Percentiles rank a stretch among this genome's conserved stretches.
Conservation (phyloP, 2,797 vertebrate species). For the Neopelma chrysocephalum region DNA sequence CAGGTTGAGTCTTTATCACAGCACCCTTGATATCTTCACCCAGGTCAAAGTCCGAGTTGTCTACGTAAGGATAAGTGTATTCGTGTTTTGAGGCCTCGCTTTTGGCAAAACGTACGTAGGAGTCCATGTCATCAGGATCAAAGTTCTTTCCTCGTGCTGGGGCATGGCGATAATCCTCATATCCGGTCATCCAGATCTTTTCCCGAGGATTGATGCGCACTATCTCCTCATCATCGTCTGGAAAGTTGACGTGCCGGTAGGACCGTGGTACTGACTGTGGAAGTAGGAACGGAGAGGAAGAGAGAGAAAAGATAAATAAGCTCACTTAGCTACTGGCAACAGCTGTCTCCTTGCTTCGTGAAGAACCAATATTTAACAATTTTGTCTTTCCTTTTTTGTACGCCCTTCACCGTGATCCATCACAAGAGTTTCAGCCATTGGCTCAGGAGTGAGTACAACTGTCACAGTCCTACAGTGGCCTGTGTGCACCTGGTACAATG, state of each 20-base stretch:
- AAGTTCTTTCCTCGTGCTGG: constrained; percentile 85
- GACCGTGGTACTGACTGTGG: constrained; percentile 82
- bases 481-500: rapidly evolving
- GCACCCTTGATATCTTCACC: constrained; percentile 82
- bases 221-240: constrained; percentile 92
- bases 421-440: neutral
- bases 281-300: neutral
- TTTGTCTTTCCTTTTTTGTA: neutral
- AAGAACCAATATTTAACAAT: neutral
- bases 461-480: neutral
- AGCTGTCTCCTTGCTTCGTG: neutral
- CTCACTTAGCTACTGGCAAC: neutral
- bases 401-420: rapidly evolving
- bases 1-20: constrained; percentile 89
- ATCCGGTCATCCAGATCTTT: constrained; percentile 91
- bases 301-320: neutral
- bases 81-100: constrained; percentile 90
- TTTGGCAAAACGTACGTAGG: constrained; percentile 92
- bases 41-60: constrained; percentile 84
- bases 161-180: constrained; percentile 95
- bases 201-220: constrained; percentile 97
- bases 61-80: constrained; percentile 92
- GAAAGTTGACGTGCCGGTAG: constrained; percentile 89
- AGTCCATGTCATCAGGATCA: constrained; percentile 85
- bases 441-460: neutral